Conservation (phyloP, 2,113 vertebrate genomes). For the Aptenodytes forsteri region DNA sequence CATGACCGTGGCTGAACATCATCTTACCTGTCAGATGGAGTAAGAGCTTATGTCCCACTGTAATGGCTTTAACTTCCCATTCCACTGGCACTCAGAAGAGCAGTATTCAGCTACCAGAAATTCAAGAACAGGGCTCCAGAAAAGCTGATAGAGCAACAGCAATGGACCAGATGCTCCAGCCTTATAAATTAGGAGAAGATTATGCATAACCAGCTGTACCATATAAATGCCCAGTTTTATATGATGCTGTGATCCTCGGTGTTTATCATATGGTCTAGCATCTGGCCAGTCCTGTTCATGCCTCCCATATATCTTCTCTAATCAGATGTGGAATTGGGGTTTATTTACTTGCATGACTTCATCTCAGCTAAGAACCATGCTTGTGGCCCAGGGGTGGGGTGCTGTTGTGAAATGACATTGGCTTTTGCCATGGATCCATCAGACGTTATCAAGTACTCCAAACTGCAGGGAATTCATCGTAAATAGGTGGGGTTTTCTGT, state of each 20-base stretch:
- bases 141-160: constrained; percentile 63
- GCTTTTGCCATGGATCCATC: not conserved
- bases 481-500: not conserved
- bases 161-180: constrained; percentile 72
- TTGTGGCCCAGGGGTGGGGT: not conserved
- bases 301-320: constrained; percentile 65
- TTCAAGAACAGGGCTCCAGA: constrained; percentile 20
- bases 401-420: not conserved
- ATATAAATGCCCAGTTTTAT: constrained; percentile 71
- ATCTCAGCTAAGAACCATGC: constrained; percentile 6
- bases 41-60: not conserved
- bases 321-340: constrained; percentile 34
- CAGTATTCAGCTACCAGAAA: not conserved
- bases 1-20: not conserved
- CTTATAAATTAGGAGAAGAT: constrained; percentile 77
- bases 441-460: not conserved
- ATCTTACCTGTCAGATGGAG: not conserved
- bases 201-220: constrained; percentile 77
- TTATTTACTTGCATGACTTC: constrained; percentile 42
- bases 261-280: constrained; percentile 77
- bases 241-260: constrained; percentile 62
- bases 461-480: not conserved
- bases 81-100: not conserved
- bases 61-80: not conserved
- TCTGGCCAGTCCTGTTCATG: constrained; percentile 67